Evolutionary conservation across 2,797 vertebrate species (phyloP), one percentile per base, ranked within the genome.

Genomic region (Acridotheres tristis): DNA sequence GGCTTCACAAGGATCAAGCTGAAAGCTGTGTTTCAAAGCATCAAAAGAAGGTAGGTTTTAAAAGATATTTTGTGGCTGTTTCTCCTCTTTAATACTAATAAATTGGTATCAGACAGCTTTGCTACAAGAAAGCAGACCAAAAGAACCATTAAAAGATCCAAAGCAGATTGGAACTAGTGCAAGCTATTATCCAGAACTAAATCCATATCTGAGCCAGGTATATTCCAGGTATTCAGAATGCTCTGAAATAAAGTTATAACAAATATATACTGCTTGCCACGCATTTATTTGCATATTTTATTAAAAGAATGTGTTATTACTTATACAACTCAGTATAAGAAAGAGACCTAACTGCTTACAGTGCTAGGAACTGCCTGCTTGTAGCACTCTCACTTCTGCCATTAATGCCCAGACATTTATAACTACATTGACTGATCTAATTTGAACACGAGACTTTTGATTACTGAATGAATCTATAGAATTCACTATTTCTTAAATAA

Each of bases 91-190:
- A 88, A 78, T 36, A 66, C 73, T 92, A 81, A 13, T 29, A 76
- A 90, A 73, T 15, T 61, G 66, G 30, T 93, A 90, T 93, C 94
- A 92, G 87, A 96, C 87, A 94, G 95, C 94, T 96, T 96, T 88
- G 84, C 91, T 94, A 91, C 78, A 89, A 93, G 92, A 90, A 88
- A 96, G 62, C 82, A 68, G 50, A 75, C 45, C 61, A 58, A 74
- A 92, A 88, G 54, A 83, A 75, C 59, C 48, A 76, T 57, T 62
- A 71, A 82, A 94, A 91, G 86, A 72, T 50, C 75, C 73, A 86
- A 79, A 89, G 79, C 80, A 84, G 88, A 77, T 72, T 40, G 83
- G 66, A 69, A 81, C 17, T 54, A 89, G 69, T 79, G 63, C 81
- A 75, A 85, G 78, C 93, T 86, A 58, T 20, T 36, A 78, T 78